Conservation (phyloP, 2,888 invertebrate species). For the Lasioglossum marginatum region DNA sequence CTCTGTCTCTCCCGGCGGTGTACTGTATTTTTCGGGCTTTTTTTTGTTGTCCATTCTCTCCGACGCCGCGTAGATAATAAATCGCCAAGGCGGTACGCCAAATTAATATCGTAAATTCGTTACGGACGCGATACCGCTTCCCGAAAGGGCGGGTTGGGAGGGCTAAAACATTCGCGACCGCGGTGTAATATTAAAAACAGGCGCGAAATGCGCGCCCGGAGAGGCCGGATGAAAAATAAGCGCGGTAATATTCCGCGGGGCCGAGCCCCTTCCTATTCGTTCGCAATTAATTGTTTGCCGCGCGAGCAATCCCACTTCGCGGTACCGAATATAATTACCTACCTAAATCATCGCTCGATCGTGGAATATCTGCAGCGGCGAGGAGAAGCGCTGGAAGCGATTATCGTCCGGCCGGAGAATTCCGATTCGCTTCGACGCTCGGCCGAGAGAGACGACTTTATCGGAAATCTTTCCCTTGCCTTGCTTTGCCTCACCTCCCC, state of each 20-base stretch:
- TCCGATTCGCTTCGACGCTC: background rate
- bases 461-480: slow-evolving; percentile 16
- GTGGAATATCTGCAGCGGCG: slow-evolving; percentile 63
- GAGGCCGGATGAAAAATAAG: slow-evolving; percentile 73
- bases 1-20: background rate
- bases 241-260: slow-evolving; percentile 73
- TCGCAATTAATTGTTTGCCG: slow-evolving; percentile 75
- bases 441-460: slow-evolving; percentile 6
- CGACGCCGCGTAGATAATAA: slow-evolving; percentile 69
- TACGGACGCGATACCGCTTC: slow-evolving; percentile 71
- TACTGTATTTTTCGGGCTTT: slow-evolving; percentile 18
- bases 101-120: slow-evolving; percentile 76
- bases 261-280: slow-evolving; percentile 70
- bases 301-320: slow-evolving; percentile 76
- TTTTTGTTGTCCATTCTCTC: slow-evolving; percentile 36
- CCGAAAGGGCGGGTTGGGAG: slow-evolving; percentile 43
- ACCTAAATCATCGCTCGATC: slow-evolving; percentile 75
- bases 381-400: slow-evolving; percentile 21
- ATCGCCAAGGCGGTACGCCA: slow-evolving; percentile 74
- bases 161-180: slow-evolving; percentile 74
- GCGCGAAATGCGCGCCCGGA: slow-evolving; percentile 71
- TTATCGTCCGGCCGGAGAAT: slow-evolving; percentile 10
- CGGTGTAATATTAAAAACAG: slow-evolving; percentile 76
- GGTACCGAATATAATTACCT: slow-evolving; percentile 75
- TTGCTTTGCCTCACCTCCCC: background rate